Base-by-base conservation (phyloP, 2,113 vertebrate species). In the Megaleporinus macrocephalus region DNA sequence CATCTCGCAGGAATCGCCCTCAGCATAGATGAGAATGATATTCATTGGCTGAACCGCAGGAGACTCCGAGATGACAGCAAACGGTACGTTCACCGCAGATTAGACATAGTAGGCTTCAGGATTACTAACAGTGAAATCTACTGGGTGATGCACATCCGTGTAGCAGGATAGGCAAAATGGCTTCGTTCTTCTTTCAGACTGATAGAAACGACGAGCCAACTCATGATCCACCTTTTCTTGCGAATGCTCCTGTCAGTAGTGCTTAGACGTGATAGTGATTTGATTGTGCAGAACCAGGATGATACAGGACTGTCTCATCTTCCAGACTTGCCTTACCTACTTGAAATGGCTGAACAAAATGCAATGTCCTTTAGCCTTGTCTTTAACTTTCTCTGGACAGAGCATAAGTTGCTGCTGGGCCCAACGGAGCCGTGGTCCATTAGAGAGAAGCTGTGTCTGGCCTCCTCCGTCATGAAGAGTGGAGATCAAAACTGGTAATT, bases 391-490 rank as follows among this genome's bases (percentile, higher is more conserved):
- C 15, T 66, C 68, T 87, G 83, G 83, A 80, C 88, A 99, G 97
- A 99, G 89, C 97, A 98, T 93, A 98, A 98, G 88, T 92, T 98
- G 88, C 91, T 96, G 86, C 93, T 94, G 87, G 97, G 96, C 84
- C 97, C 97, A 44, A 96, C 96, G 11, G 97, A 99, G 87, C 96
- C 96, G 33, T 99, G 97, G 97, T 98, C 97, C 65, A 94, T 98
- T 86, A 95, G 96, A 72, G 97, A 99, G 92, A 99, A 99, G 87
- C 92, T 99, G 73, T 99, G 97, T 90, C 93, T 99, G 88, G 97
- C 97, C 44, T 97, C 97, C 74, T 99, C 97, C 62, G 97, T 99
- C 84, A 99, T 99, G 97, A 95, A 97, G 86, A 99, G 97, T 83
- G 97, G 97, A 33, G 97, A 99, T 92, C 97, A 98, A 91, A 99